Percentiles rank a stretch among this genome's conserved stretches.
Conservation (phyloP, 2,888 invertebrate species). For the Melieria crassipennis region DNA sequence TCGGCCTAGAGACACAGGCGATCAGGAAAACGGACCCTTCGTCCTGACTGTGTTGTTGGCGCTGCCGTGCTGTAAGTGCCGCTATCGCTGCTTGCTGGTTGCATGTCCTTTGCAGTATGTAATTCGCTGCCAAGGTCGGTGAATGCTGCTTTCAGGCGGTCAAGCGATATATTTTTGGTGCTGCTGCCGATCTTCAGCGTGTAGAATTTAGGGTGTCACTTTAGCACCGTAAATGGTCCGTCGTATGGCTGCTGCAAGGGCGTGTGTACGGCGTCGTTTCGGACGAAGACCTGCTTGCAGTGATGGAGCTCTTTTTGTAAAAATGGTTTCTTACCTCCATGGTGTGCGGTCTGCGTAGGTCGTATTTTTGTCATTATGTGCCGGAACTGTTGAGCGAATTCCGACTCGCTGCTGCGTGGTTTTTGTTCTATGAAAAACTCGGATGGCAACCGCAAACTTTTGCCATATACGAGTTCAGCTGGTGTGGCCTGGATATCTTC, state of each 20-base stretch:
- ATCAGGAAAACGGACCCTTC: no score
- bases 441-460: constrained; percentile 43
- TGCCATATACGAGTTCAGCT: constrained; percentile 53
- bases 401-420: constrained; percentile 22
- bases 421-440: constrained; percentile 31
- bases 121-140: not conserved
- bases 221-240: constrained; percentile 44
- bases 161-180: constrained; percentile 3
- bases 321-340: constrained; percentile 23
- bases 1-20: no score
- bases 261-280: constrained; percentile 26
- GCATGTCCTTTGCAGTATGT: no score
- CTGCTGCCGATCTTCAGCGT: constrained; percentile 7
- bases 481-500: constrained; percentile 50
- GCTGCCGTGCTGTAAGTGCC: no score
- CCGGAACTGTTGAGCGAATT: constrained; percentile 29
- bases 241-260: constrained; percentile 30
- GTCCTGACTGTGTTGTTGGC: no score
- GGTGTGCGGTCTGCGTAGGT: constrained; percentile 24
- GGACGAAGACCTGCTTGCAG: constrained; percentile 32
- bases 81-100: no score
- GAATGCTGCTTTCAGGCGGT: constrained; percentile 15
- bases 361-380: constrained; percentile 22
- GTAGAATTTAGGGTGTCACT: constrained; percentile 13
- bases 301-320: constrained; percentile 25